Evolutionary conservation across 2,113 vertebrate species (phyloP).

Genomic region (Osmerus eperlanus): DNA sequence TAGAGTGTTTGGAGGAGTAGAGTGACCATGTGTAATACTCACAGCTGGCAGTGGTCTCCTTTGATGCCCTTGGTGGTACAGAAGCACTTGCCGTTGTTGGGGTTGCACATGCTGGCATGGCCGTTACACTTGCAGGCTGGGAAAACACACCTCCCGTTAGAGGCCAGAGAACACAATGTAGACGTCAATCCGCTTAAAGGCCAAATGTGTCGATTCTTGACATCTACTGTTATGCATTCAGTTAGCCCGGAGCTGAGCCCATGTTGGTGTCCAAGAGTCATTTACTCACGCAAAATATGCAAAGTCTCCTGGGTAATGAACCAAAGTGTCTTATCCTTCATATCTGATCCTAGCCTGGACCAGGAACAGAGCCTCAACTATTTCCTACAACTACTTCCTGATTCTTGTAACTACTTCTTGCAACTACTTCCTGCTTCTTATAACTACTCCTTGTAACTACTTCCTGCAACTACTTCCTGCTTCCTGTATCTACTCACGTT

Average conservation of each 20-base stretch:
- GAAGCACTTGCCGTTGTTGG: constrained; percentile 94
- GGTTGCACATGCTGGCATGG: constrained; percentile 90
- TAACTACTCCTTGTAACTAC: constrained; percentile 61
- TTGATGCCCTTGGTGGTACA: constrained; percentile 99
- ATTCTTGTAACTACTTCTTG: constrained; percentile 62
- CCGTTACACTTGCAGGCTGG: constrained; percentile 97
- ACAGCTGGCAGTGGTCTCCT: constrained; percentile 96
- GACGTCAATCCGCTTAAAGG: background rate
- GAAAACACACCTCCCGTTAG: background rate
- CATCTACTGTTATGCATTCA: too few species aligned
- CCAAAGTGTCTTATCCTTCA: too few species aligned
- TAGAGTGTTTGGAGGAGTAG: background rate
- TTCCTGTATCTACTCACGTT: constrained; percentile 79
- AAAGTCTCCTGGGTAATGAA: too few species aligned
- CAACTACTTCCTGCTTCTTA: background rate
- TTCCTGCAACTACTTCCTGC: background rate
- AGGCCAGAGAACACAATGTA: background rate
- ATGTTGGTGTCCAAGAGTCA: too few species aligned
- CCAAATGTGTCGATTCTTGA: too few species aligned
- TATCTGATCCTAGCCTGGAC: too few species aligned
- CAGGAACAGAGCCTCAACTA: too few species aligned
- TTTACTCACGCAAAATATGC: too few species aligned
- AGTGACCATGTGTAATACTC: constrained; percentile 62
- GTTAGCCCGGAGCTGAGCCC: too few species aligned
- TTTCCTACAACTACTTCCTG: background rate